These are phyloP conservation scores for Oenanthe oenanthe DNA, from an alignment of 2,113 vertebrate genomes.

Conservation along the genomic window DNA sequence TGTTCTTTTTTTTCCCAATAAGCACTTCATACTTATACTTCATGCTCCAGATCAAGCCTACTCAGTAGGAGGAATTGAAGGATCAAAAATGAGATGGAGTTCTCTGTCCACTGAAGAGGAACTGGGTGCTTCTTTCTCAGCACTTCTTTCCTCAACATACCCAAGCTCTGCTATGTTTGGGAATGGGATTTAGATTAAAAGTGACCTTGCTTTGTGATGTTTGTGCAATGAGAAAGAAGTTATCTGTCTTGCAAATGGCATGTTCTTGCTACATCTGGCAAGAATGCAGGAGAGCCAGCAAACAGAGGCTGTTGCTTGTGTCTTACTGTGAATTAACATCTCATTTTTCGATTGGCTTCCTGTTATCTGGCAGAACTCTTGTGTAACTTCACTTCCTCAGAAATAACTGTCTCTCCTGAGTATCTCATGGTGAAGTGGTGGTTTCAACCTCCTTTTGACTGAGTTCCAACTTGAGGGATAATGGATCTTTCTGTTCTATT, in stretches of 20 bases:
- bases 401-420: constrained; percentile 49
- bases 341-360: constrained; percentile 53
- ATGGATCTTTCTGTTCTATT: constrained; percentile 43
- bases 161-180: not conserved
- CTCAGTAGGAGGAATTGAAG: not conserved
- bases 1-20: not conserved
- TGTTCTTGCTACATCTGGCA: constrained; percentile 34
- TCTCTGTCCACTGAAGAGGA: not conserved
- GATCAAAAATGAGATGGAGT: not conserved
- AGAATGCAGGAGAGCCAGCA: not conserved
- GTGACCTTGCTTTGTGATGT: not conserved
- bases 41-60: not conserved
- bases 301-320: not conserved
- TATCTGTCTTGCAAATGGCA: constrained; percentile 4
- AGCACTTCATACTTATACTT: not conserved
- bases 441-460: constrained; percentile 53
- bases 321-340: constrained; percentile 48
- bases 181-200: not conserved
- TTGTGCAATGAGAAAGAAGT: not conserved
- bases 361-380: constrained; percentile 53
- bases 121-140: not conserved
- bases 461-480: constrained; percentile 33
- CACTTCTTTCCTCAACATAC: not conserved
- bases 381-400: constrained; percentile 58
- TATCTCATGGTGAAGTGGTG: not conserved